Base-by-base conservation (phyloP, 2,888 invertebrate species). In the Ceramica pisi region DNA sequence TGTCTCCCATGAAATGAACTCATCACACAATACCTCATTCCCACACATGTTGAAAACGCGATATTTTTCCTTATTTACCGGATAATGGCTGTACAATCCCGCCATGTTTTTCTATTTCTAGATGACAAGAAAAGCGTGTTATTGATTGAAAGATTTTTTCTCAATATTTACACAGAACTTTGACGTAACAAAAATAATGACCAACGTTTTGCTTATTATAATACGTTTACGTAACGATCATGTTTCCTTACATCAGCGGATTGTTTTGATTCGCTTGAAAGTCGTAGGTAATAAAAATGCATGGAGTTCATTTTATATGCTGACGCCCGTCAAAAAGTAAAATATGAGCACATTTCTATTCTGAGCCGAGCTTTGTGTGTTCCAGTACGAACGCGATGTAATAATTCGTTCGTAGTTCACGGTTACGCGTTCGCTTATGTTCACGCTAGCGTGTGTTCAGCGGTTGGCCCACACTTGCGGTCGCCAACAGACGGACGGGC, bases 351-450 rank as follows among this genome's bases (percentile, higher is more conserved):
- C 78, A 82, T 82, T 82, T 82, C 67, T 78, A 62, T 81, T 85
- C 77, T 62, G 73, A 82, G 72, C 60, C 71, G 69, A 70, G 80
- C 75, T 79, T 84, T 87, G 83, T 81, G 75, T 81, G 83, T 81
- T 75, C 62, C 60, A 62, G 72, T 50, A 64, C 56, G 70, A 71
- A 64, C 50, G 76, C 78, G 71, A 78, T 75, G 80, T 84, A 86
- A 89, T 87, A 91, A 90, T 89, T 90, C 88, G 84, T 89, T 90
- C 88, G 84, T 90, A 91, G 92, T 94, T 93, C 92, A 93, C 88
- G 93, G 92, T 89, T 92, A 93, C 90, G 89, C 89, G 85, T 89
- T 89, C 87, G 86, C 85, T 86, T 89, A 82, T 88, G 87, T 87
- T 88, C 87, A 89, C 84, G 89, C 88, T 77, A 86, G 87, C 86